Conservation (phyloP, 2,888 invertebrate species). For the Volucella zonaria region DNA sequence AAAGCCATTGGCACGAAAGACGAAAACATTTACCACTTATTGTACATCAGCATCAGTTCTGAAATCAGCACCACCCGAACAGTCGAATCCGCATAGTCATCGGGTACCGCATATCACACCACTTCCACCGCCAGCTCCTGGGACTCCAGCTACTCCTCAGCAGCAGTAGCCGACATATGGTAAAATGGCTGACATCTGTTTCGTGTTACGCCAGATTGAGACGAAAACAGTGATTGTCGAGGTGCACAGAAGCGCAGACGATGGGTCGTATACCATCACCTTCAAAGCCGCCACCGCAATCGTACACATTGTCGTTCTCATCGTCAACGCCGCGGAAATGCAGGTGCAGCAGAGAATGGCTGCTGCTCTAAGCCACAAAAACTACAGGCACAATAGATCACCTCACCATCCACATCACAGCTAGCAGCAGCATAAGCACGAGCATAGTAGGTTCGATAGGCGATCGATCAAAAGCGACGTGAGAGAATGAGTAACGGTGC, state of each 20-base stretch:
- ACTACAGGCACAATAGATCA: conserved; percentile 61
- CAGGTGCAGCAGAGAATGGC: conserved; percentile 7
- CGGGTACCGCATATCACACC: conserved; percentile 74
- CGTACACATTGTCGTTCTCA: conserved; percentile 39
- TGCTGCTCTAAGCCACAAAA: neutral
- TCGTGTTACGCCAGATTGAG: conserved; percentile 83
- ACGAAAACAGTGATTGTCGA: conserved; percentile 89
- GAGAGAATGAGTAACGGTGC: too few relatives aligned
- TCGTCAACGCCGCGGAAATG: conserved; percentile 32
- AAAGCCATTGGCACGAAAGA: conserved; percentile 58
- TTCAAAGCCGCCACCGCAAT: conserved; percentile 77
- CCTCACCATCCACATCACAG: conserved; percentile 74
- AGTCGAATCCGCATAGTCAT: conserved; percentile 60
- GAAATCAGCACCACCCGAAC: conserved; percentile 69
- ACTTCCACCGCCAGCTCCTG: conserved; percentile 55
- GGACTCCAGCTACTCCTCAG: conserved; percentile 34
- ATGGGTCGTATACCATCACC: conserved; percentile 79
- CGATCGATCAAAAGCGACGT: too few relatives aligned
- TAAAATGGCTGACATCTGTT: conserved; percentile 82
- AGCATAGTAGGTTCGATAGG: conserved; percentile 77
- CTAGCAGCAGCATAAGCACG: conserved; percentile 74
- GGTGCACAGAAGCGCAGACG: conserved; percentile 86
- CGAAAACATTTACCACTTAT: conserved; percentile 32
- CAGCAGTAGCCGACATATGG: conserved; percentile 65
- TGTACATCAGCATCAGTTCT: conserved; percentile 45